Base-by-base conservation (phyloP, 2,888 invertebrate species). In the Dichetophora obliterata region DNA sequence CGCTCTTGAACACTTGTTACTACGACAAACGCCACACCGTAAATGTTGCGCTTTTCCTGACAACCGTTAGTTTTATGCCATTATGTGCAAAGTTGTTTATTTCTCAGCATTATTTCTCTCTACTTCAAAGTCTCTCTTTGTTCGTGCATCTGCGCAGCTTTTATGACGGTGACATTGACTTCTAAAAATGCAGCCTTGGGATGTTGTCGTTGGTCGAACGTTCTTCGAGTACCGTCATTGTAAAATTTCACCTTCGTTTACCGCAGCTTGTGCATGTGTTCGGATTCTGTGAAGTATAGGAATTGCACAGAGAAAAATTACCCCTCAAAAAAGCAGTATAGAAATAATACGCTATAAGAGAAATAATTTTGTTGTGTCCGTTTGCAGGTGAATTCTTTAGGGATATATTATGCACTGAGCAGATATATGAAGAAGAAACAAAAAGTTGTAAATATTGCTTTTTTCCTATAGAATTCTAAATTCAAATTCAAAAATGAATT, bases 41-140 rank as follows among this genome's bases (percentile, higher is more conserved):
- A 73, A 52, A 43, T 73, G 61, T 48, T 48, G 63, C 50, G 63
- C 50, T 63, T 73, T 63, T 52, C 63, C 73, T 73, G 50, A 50
- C 65, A 22, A 50, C 73, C 63, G 63, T 61, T 48, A 63, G 50
- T 73, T 73, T 73, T 73, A 73, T 73, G 52, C 50, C n/a, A 8
- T 50, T 31, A 50, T 73, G 9, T 52, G 48, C 63, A 65, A 63
- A 52, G 50, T 63, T 63, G 31, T 14, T 48, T 73, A n/a, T 22
- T 61, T 59, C n/a, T n/a, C 34, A 54, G 16, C 52, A 22, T 1
- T 34, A n/a, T 37, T 22, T 22, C 19, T 66, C 37, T 43, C 37
- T 66, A n/a, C 43, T 9, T 11, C 16, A n/a, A 16, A 65, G 6
- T n/a, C 19, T n/a, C 66, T 34, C 66, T 37, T 19, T 66, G 11